A percentile compares a stretch with the other conserved stretches of the same genome.
Conservation (phyloP, 1,140 invertebrate species). For the Micrasema minimum region DNA sequence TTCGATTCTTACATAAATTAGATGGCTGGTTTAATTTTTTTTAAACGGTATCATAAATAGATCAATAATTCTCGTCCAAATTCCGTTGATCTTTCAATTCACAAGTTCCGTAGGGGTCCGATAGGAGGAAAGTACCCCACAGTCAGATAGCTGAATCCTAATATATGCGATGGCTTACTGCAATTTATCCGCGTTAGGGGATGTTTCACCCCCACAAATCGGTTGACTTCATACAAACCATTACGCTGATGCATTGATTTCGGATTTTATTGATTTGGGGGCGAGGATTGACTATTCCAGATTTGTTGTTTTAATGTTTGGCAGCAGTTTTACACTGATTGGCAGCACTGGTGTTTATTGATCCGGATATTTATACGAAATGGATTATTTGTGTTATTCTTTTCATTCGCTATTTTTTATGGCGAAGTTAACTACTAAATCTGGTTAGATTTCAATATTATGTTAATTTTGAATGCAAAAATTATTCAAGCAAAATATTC, state of each 20-base stretch:
- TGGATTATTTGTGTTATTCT: too few relatives aligned
- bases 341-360: too few relatives aligned
- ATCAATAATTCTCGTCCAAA: not conserved
- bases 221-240: constrained; percentile 28
- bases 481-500: too few relatives aligned
- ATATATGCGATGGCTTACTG: constrained; percentile 21
- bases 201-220: not conserved
- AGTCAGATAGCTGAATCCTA: constrained; percentile 19
- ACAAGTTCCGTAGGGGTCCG: not conserved
- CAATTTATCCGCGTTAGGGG: constrained; percentile 18
- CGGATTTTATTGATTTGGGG: constrained; percentile 1
- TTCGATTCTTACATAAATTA: too few relatives aligned
- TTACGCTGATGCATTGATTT: constrained; percentile 20
- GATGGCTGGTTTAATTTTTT: too few relatives aligned
- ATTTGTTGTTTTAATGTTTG: not conserved
- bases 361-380: too few relatives aligned
- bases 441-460: too few relatives aligned
- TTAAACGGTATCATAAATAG: too few relatives aligned
- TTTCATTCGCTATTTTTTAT: too few relatives aligned
- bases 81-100: constrained; percentile 1
- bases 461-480: too few relatives aligned
- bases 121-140: not conserved
- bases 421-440: too few relatives aligned
- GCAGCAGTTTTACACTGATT: too few relatives aligned
- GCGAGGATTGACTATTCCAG: not conserved